Evolutionary conservation across 2,888 invertebrate species (phyloP), one percentile per base, ranked within the genome.

Genomic region (Mesorhabditis sp.): DNA sequence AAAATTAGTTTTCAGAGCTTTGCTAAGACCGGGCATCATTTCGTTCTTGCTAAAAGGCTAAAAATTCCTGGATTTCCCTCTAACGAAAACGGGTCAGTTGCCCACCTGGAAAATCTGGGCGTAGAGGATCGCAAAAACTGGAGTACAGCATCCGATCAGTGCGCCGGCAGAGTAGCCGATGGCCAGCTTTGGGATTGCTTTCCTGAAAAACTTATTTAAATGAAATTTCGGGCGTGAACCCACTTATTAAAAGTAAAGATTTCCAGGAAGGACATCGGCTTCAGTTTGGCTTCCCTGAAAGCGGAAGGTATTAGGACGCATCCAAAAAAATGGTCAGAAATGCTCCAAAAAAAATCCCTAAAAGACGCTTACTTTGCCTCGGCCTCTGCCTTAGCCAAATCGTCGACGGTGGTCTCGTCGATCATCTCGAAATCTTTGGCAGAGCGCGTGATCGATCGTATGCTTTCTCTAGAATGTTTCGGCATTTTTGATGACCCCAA

Each of bases 111-210:
- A 86, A 15, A 86, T 86, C 73, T 86, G 82, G 43, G 83, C 76
- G 75, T 87, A 85, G 72, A 88, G 87, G 43, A 88, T 78, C 42
- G 88, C 87, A 82, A 88, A 89, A 28, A 87, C 83, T 4, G 88
- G 88, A 80, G 87, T 87, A 4, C 87, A 81, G 15, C 83, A 84
- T 5, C 88, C 88, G 68, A 83, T 83, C 43, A 88, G 72, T 4
- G 86, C 64, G 41, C 85, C 82, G 4, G 83, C 85, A 28, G 87
- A 2, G 65, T 67, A 65, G 42, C 80, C 80, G 4, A 79, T 28
- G 6, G 68, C 42, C 4, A 76, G 45, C 41, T 42, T 76, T n/a
- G 58, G 58, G n/a, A 50, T 50, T n/a, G 58, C 58, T 50, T 50
- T 50, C 58, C 58, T 50, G 2, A 50, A 50, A 50, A 50, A 28